Evolutionary conservation across 2,797 vertebrate species (phyloP).

Genomic region (Sebastolobus alascanus): DNA sequence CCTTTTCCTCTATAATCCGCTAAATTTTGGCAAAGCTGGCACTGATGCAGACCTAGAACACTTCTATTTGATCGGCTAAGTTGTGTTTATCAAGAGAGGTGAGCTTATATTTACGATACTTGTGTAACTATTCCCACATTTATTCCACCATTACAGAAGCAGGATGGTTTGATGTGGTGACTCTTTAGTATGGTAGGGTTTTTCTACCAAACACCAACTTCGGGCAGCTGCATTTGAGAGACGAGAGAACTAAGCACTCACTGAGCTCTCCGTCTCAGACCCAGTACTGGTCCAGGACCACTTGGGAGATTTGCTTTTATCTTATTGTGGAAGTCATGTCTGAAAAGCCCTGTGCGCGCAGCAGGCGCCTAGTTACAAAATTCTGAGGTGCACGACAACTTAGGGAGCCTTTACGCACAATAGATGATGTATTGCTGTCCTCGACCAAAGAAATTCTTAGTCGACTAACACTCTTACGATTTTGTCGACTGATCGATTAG

Average conservation of each 20-base stretch:
- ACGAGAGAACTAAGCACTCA: slow-evolving; percentile 8
- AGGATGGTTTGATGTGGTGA: slow-evolving; percentile 33
- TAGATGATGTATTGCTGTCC: no score
- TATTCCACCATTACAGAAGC: slow-evolving; percentile 41
- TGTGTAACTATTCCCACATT: slow-evolving; percentile 58
- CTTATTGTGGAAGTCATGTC: no score
- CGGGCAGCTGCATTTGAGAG: slow-evolving; percentile 24
- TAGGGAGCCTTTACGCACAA: no score
- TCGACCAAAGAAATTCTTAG: no score
- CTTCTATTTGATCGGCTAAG: slow-evolving; percentile 37
- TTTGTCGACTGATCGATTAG: no score
- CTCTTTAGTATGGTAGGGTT: slow-evolving; percentile 10
- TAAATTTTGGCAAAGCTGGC: slow-evolving; percentile 53
- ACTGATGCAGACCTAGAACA: slow-evolving; percentile 33
- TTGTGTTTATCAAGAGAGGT: slow-evolving; percentile 36
- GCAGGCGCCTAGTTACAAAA: no score
- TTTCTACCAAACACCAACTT: slow-evolving; percentile 21
- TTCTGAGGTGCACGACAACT: no score
- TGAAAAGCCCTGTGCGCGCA: no score
- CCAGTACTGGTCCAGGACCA: slow-evolving; percentile 11
- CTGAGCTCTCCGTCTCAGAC: not conserved
- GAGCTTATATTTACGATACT: slow-evolving; percentile 28
- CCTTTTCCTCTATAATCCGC: slow-evolving; percentile 53
- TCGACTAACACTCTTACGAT: no score
- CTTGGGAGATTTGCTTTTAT: not conserved